Evolutionary conservation across 2,888 invertebrate genomes (phyloP).

Genomic region (Hypomecis punctinalis): DNA sequence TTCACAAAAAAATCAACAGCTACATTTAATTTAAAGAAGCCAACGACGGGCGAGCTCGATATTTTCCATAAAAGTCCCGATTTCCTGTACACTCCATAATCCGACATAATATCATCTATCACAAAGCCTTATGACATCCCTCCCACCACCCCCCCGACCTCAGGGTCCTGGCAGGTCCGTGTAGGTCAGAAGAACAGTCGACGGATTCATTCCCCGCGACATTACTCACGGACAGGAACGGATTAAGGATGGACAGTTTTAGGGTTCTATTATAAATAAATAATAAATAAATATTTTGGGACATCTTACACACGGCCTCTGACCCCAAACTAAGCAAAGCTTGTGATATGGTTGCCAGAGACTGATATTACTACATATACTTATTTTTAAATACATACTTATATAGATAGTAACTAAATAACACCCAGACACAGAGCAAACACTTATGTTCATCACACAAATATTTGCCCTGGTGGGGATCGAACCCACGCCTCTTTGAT

Average conservation of each 20-base stretch:
- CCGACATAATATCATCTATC: slow-evolving; percentile 29
- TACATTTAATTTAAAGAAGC: no score
- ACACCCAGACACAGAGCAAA: no score
- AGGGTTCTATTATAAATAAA: not conserved
- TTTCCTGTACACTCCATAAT: slow-evolving; percentile 29
- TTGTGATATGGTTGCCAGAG: no score
- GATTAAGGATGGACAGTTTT: not conserved
- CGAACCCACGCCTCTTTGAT: no score
- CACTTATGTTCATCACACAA: no score
- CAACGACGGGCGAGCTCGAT: slow-evolving; percentile 3
- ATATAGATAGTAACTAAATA: no score
- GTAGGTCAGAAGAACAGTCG: slow-evolving; percentile 42
- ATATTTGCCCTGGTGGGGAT: no score
- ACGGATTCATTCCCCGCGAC: slow-evolving; percentile 41
- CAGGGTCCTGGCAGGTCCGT: slow-evolving; percentile 19
- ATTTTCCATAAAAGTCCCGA: slow-evolving; percentile 22
- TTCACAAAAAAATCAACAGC: no score
- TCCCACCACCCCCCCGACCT: not conserved
- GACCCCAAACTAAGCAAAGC: no score
- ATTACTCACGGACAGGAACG: slow-evolving; percentile 39
- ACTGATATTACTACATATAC: no score
- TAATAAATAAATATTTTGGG: not conserved
- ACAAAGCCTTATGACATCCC: slow-evolving; percentile 28
- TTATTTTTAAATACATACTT: no score
- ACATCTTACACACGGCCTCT: no score